Conservation (phyloP, 53 echinoderm and acorn worm genomes). For the Zoroaster sp. region DNA sequence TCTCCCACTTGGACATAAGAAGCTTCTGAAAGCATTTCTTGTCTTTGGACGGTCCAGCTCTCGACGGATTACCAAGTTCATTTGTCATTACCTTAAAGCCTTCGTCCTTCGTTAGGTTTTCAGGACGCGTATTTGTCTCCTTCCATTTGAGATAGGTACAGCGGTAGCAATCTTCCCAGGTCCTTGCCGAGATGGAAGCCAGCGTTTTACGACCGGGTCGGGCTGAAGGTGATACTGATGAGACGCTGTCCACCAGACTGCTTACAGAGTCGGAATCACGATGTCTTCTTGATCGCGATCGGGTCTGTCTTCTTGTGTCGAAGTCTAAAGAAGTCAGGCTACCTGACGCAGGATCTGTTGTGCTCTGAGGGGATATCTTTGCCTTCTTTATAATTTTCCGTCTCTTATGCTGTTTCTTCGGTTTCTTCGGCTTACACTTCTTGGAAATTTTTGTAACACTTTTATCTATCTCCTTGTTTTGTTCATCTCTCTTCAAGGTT, state of each 20-base stretch:
- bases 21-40: constrained; percentile 31
- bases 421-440: neutral
- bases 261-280: neutral
- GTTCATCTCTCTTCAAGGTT: neutral
- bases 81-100: constrained; percentile 44
- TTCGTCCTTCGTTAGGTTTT: constrained; percentile 2
- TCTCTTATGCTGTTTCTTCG: constrained; percentile 21
- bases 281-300: neutral
- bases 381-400: neutral
- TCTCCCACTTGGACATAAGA: constrained; percentile 37
- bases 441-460: neutral
- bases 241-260: neutral
- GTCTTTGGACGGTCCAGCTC: constrained; percentile 9
- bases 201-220: constrained; percentile 7
- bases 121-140: neutral
- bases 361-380: constrained; percentile 18
- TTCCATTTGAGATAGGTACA: constrained; percentile 51
- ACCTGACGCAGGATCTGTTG: constrained; percentile 12
- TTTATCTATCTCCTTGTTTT: neutral
- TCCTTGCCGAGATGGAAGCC: constrained; percentile 39
- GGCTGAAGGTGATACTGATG: neutral
- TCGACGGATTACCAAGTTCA: constrained; percentile 14
- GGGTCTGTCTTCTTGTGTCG: constrained; percentile 13
- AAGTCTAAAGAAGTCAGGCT: constrained; percentile 41
- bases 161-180: constrained; percentile 50